Base-by-base conservation (phyloP, 2,797 vertebrate species). In the Poecilia gillii region DNA sequence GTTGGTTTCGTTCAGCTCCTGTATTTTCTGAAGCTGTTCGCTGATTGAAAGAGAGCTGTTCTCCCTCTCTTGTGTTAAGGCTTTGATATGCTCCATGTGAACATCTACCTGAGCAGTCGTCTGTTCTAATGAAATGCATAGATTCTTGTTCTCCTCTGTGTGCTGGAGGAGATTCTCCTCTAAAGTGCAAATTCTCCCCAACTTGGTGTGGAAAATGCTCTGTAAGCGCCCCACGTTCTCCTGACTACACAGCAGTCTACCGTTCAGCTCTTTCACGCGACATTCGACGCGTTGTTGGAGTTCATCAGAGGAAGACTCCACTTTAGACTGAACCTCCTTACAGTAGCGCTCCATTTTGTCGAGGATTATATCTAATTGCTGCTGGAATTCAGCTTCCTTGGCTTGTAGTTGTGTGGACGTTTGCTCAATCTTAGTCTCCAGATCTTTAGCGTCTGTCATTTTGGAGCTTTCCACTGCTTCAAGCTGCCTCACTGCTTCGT, bases 21-120 rank as follows among this genome's bases (percentile, higher is more conserved):
- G 96, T 74, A 97, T 97, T 78, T 93, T 96, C 74, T 93, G 94
- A 86, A 96, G 95, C 84, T 97, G 98, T 82, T 98, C 97, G 25
- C 91, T 94, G 62, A 96, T 88, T 51, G 92, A 94, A 90, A 96
- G 95, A 84, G 94, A 95, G 68, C 96, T 95, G 81, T 86, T 90
- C 49, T 98, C 97, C 78, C 94, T 97, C 90, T 99, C 96, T 6
- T 81, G 84, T 79, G 92, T 97, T 96, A 99, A 94, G 93, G 95
- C 95, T 85, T 92, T 90, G 80, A 98, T 94, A 23, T 95, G 88
- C 88, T 96, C 93, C 49, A 94, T 92, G 72, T 97, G 97, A 92
- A 96, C 96, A 77, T 96, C 96, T 87, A 99, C 93, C 87, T 97
- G 93, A 91, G 93, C 91, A 16, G 92, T 88, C 84, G 92, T 91